Evolutionary conservation across 2,797 vertebrate genomes (phyloP).

Genomic region (Pseudochaenichthys georgianus): DNA sequence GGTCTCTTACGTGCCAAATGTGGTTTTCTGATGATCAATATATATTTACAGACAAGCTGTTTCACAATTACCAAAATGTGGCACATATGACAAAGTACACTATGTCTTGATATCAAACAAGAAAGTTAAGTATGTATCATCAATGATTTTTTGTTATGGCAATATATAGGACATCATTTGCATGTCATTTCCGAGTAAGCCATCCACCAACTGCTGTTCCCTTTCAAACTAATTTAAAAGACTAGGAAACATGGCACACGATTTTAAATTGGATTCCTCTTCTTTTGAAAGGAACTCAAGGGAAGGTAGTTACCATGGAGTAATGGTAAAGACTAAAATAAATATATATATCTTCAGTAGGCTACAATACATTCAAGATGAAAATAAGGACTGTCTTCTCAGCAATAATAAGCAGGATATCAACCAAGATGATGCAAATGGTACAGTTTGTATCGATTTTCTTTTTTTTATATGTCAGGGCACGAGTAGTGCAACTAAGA

Average conservation of each 20-base stretch:
- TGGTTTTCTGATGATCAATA: slow-evolving; percentile 51
- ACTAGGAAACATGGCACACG: slow-evolving; percentile 34
- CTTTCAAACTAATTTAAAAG: slow-evolving; percentile 40
- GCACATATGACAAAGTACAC: slow-evolving; percentile 11
- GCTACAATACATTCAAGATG: neutral
- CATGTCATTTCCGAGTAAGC: slow-evolving; percentile 35
- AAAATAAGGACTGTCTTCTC: neutral
- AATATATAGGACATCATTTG: slow-evolving; percentile 40
- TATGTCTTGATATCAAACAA: slow-evolving; percentile 30
- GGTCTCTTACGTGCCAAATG: slow-evolving; percentile 41
- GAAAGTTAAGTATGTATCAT: slow-evolving; percentile 4
- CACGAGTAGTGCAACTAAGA: neutral
- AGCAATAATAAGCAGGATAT: slow-evolving; percentile 25
- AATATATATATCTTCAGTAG: slow-evolving; percentile 14
- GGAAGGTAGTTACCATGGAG: slow-evolving; percentile 17
- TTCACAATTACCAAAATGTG: neutral
- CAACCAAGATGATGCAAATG: neutral
- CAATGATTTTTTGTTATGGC: neutral
- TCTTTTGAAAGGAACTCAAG: slow-evolving; percentile 27
- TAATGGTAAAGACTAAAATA: slow-evolving; percentile 13
- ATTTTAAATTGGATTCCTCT: slow-evolving; percentile 38
- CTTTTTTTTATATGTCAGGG: slow-evolving; percentile 1
- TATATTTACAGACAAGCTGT: slow-evolving; percentile 40
- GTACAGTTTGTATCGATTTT: neutral
- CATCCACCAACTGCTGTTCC: slow-evolving; percentile 8